A percentile compares a stretch with the other conserved stretches of the same genome.
phyloP scores from a whole-genome alignment of 2,797 vertebrate genomes.

The Leuciscus waleckii region DNA sequence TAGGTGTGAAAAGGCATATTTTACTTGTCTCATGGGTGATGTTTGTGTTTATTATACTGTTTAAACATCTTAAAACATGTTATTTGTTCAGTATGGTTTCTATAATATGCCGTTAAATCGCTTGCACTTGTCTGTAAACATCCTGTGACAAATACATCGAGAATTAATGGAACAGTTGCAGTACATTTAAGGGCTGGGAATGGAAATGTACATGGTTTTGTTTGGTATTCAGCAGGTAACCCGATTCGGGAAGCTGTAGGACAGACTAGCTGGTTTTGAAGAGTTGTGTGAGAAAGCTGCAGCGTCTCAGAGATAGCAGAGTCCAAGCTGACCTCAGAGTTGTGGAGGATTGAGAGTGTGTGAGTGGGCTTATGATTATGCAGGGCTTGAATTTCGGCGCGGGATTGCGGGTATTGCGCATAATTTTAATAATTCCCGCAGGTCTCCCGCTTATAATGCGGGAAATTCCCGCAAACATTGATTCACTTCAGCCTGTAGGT shows the following conservation, averaged over 20 bases:
- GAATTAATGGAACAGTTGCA: not conserved
- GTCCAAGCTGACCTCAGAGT: constrained; percentile 21
- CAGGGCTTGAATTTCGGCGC: too few species aligned
- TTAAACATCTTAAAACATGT: not conserved
- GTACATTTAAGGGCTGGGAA: constrained; percentile 1
- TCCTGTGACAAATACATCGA: not conserved
- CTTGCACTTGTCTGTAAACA: not conserved
- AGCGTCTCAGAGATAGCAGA: not conserved
- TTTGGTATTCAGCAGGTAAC: constrained; percentile 35
- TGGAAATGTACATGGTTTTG: not conserved
- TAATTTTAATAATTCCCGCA: too few species aligned
- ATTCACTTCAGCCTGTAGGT: too few species aligned
- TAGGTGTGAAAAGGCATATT: not conserved
- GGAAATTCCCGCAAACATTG: too few species aligned
- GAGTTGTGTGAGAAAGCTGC: not conserved
- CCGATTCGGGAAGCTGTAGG: constrained; percentile 1
- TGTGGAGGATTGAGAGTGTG: not conserved
- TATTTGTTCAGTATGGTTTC: constrained; percentile 13
- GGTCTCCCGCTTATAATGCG: too few species aligned
- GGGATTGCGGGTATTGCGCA: too few species aligned
- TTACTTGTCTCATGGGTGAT: not conserved
- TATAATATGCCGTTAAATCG: not conserved
- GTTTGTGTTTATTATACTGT: constrained; percentile 21
- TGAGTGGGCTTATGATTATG: constrained; percentile 38
- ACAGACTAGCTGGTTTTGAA: not conserved